Evolutionary conservation across 2,797 vertebrate genomes (phyloP).

Genomic region (Myotis daubentonii): DNA sequence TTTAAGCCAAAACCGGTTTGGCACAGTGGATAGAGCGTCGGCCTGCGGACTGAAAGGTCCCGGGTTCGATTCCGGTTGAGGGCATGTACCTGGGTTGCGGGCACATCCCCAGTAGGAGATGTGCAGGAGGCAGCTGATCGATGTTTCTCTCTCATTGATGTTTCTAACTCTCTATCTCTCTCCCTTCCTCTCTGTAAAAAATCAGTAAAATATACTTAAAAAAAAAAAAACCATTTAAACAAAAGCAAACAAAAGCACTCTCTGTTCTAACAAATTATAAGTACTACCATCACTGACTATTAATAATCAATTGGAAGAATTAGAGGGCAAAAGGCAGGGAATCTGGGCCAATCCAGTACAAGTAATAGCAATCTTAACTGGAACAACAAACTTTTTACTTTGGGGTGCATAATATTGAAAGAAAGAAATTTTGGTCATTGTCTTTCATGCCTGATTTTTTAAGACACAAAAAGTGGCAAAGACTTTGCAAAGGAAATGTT

Average conservation of each 20-base stretch:
- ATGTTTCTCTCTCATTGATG: no score
- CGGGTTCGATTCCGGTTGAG: no score
- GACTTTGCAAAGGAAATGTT: not conserved
- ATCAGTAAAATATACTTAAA: no score
- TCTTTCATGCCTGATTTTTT: not conserved
- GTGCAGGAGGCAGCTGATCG: no score
- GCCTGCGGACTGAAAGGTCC: no score
- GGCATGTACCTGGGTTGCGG: no score
- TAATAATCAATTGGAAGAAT: not conserved
- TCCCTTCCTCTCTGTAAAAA: no score
- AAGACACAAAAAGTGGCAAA: not conserved
- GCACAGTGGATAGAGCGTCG: no score
- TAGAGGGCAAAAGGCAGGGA: not conserved
- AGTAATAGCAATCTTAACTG: not conserved
- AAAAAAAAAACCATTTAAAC: not conserved
- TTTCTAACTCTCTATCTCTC: no score
- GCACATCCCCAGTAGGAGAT: no score
- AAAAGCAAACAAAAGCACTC: not conserved
- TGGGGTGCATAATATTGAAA: not conserved
- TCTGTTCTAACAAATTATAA: not conserved
- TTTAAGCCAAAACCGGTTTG: no score
- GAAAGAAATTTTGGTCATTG: not conserved
- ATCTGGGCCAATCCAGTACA: not conserved
- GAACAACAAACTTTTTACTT: not conserved
- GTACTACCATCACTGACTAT: not conserved